Evolutionary conservation across 2,888 invertebrate species (phyloP).

Genomic region (Yponomeuta cagnagella): DNA sequence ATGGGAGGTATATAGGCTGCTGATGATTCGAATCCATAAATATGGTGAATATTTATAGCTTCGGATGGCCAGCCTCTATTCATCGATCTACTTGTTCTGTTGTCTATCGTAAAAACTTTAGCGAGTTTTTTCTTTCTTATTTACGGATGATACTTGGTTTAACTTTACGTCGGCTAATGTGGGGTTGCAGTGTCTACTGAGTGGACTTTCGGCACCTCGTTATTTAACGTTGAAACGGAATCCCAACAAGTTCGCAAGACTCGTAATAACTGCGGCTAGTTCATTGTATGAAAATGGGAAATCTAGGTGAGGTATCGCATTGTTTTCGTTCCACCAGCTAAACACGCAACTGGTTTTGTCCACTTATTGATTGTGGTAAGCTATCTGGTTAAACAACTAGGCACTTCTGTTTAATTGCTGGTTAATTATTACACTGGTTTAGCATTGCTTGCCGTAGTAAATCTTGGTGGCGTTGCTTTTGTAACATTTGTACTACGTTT

Average conservation of each 20-base stretch:
- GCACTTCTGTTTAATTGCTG: background rate
- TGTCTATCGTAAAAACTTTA: too few relatives aligned
- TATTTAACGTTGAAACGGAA: background rate
- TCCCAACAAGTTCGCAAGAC: slow-evolving; percentile 12
- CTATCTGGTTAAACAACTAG: background rate
- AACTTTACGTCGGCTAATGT: too few relatives aligned
- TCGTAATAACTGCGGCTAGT: slow-evolving; percentile 19
- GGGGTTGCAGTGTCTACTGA: background rate
- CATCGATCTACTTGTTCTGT: too few relatives aligned
- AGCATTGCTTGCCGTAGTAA: background rate
- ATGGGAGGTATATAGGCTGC: too few relatives aligned
- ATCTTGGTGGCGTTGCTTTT: too few relatives aligned
- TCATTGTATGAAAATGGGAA: slow-evolving; percentile 30
- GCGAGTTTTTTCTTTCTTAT: too few relatives aligned
- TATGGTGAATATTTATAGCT: too few relatives aligned
- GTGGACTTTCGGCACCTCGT: background rate
- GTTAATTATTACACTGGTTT: background rate
- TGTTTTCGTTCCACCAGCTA: slow-evolving; percentile 18
- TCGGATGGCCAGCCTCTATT: too few relatives aligned
- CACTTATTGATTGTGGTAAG: background rate
- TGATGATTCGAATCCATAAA: too few relatives aligned
- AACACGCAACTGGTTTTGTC: slow-evolving; percentile 7
- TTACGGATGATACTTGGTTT: too few relatives aligned
- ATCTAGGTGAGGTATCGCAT: slow-evolving; percentile 26
- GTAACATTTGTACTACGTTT: too few relatives aligned